Percentiles rank a stretch among this genome's conserved stretches.
phyloP scores from a whole-genome alignment of 2,888 invertebrate genomes.

The Druceiella hillmani region DNA sequence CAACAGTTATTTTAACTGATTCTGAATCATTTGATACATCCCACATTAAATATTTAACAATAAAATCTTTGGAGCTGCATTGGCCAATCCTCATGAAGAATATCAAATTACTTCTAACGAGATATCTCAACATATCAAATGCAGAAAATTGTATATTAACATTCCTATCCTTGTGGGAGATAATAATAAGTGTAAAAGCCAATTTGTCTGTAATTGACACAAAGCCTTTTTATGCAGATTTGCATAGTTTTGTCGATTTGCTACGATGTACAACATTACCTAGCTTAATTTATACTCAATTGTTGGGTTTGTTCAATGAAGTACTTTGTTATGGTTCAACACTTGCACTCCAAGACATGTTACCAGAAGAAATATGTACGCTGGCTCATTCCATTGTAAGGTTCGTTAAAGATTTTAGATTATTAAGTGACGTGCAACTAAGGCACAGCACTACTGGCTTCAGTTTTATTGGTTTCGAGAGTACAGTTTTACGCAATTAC shows the following conservation, averaged over 20 bases:
- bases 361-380: slow-evolving; percentile 84
- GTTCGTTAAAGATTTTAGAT: slow-evolving; percentile 77
- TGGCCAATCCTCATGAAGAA: slow-evolving; percentile 78
- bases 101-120: slow-evolving; percentile 54
- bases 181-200: slow-evolving; percentile 85
- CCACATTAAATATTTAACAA: slow-evolving; percentile 78
- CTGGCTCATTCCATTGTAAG: slow-evolving; percentile 81
- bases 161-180: slow-evolving; percentile 83
- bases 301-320: slow-evolving; percentile 82
- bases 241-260: slow-evolving; percentile 73
- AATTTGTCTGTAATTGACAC: slow-evolving; percentile 86
- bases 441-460: slow-evolving; percentile 43
- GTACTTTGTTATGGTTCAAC: slow-evolving; percentile 89
- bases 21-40: slow-evolving; percentile 83
- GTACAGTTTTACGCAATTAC: slow-evolving; percentile 37
- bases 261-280: slow-evolving; percentile 67
- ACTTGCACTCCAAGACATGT: slow-evolving; percentile 77
- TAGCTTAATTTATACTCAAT: slow-evolving; percentile 77
- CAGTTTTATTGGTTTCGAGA: slow-evolving; percentile 44
- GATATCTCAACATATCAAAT: slow-evolving; percentile 53
- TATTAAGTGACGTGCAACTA: slow-evolving; percentile 55
- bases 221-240: slow-evolving; percentile 79
- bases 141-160: slow-evolving; percentile 71
- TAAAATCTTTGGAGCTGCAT: slow-evolving; percentile 77
- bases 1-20: slow-evolving; percentile 62